Evolutionary conservation across 1,140 invertebrate species (phyloP), one percentile per base, ranked within the genome.

Genomic region (Euwallacea fornicatus): DNA sequence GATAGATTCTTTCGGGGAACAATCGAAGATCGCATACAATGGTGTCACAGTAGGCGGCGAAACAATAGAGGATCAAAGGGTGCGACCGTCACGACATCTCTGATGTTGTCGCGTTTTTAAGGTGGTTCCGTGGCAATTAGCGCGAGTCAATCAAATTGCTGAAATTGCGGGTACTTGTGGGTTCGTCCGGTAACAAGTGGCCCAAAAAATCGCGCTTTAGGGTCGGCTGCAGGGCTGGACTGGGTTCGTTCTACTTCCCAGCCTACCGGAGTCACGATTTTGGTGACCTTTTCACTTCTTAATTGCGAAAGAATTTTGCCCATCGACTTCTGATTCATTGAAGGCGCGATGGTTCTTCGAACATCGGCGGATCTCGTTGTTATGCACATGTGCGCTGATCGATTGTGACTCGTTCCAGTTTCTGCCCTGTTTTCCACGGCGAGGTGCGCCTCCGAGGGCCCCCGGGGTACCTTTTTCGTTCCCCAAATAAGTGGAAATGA

Each of bases 61-160:
- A 59, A 59, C 56, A 59, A 59, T 59, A 16, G 53, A 55, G 46
- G 46, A 50, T 63, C 60, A 63, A 63, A 63, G 44, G 60, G 60
- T 46, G 60, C 60, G 60, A 63, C 60, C 11, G 10, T 63, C 60
- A 63, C 60, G 60, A 63, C 60, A 63, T 63, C 60, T 63, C 13
- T 50, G 10, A 50, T 50, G 46, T 2, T 50, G 46, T 50, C 46
- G 46, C 46, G 13, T 50, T 50, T 50, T 50, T 50, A 50, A 50
- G 46, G 46, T 50, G 46, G 46, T 50, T 50, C 46, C 46, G 46
- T 10, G 13, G 46, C 46, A 50, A 50, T 50, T 50, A 50, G 9
- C 46, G 46, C 46, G 21, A 50, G 46, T 50, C 46, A 50, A 50
- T 50, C 46, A 10, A 13, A 33, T 33, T 33, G 21, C 21, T 33